Percentiles rank a stretch among this genome's conserved stretches.
These are phyloP conservation scores for Pristionchus entomophagus DNA, from an alignment of 2,888 invertebrate genomes.

Conservation along the genomic window DNA sequence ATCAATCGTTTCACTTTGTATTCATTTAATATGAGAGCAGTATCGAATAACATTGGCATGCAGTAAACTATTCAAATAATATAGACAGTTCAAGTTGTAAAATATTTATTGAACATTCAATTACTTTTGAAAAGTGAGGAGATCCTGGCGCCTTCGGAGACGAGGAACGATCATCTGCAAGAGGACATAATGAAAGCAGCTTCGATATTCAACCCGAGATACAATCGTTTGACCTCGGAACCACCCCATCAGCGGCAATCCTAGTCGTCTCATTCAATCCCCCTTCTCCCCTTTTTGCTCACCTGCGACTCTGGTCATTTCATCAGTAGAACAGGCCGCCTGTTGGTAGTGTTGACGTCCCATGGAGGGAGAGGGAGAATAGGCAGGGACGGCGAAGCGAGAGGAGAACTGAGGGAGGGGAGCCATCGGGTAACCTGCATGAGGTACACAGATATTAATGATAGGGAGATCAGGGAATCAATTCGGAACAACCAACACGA, in stretches of 20 bases:
- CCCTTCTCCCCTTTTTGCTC: no score
- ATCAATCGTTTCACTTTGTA: neutral
- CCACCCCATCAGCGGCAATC: no score
- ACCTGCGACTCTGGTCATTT: neutral
- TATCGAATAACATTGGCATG: no score
- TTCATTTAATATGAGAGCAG: no score
- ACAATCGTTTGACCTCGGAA: no score
- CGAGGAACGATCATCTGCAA: neutral
- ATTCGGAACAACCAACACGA: no score
- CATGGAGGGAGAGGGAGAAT: slow-evolving; percentile 9
- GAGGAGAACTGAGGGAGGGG: slow-evolving; percentile 47
- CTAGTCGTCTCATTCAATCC: no score
- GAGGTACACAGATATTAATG: no score
- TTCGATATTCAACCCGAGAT: neutral
- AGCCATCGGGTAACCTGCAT: slow-evolving; percentile 42
- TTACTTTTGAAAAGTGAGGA: slow-evolving; percentile 7
- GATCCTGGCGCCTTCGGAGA: slow-evolving; percentile 11
- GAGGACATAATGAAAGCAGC: neutral
- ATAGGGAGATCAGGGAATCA: no score
- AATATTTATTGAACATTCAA: no score
- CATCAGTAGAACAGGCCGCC: slow-evolving; percentile 48
- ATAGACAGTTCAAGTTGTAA: neutral
- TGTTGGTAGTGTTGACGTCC: slow-evolving; percentile 41
- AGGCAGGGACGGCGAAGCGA: slow-evolving; percentile 45
- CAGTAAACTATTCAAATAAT: neutral